Conservation (phyloP, 2,888 invertebrate species). For the Teinopalpus imperialis region DNA sequence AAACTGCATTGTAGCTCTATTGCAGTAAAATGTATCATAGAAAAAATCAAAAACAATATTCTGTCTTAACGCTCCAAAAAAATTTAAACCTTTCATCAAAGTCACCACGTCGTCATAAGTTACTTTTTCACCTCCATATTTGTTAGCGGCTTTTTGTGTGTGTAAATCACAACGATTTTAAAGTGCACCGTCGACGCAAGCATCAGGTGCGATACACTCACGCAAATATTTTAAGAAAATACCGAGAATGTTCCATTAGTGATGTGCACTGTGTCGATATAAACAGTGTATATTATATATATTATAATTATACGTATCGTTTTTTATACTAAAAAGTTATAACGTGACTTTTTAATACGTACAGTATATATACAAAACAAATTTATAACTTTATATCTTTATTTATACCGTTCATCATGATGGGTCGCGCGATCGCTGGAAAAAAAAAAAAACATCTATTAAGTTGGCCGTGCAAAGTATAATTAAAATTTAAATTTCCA, state of each 20-base stretch:
- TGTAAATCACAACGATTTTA: constrained; percentile 73
- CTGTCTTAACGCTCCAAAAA: too few species aligned
- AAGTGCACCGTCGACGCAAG: constrained; percentile 68
- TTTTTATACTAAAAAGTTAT: too few species aligned
- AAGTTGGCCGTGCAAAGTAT: constrained; percentile 7
- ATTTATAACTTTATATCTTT: background rate
- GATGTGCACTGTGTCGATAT: constrained; percentile 43
- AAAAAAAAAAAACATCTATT: background rate
- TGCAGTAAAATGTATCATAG: too few species aligned
- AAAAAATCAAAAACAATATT: too few species aligned
- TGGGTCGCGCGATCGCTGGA: too few species aligned
- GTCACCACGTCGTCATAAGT: constrained; percentile 22
- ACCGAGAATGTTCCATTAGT: constrained; percentile 60
- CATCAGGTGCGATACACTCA: constrained; percentile 77
- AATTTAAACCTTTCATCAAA: too few species aligned
- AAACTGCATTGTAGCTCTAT: too few species aligned
- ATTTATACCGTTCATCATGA: background rate
- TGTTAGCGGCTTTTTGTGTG: constrained; percentile 52
- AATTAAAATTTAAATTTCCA: constrained; percentile 16
- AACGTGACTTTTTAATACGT: too few species aligned
- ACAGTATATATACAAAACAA: too few species aligned
- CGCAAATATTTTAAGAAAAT: constrained; percentile 81
- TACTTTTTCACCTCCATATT: constrained; percentile 38
- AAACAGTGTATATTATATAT: background rate
- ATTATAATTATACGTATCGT: too few species aligned